Evolutionary conservation across 2,888 invertebrate species (phyloP), one percentile per base, ranked within the genome.

Genomic region (Orthonychiurus folsomi): DNA sequence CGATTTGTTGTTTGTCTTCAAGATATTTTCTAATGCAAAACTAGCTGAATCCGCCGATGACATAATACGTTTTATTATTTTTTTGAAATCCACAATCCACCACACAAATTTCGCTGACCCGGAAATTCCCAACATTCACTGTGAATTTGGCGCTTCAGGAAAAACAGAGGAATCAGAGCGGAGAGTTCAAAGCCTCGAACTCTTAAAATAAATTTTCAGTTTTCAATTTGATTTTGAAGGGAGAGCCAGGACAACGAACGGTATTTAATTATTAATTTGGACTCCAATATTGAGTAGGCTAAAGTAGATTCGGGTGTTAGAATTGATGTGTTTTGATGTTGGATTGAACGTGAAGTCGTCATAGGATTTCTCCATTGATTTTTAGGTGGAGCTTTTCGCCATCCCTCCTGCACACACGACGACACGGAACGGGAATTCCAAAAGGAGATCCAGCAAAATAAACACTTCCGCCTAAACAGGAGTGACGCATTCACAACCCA

Each of bases 21-120:
- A 37, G 27, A 56, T 21, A n/a, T 25, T 12, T 28, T 56, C 56
- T n/a, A 56, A 21, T 20, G 28, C 56, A 27, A n/a, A n/a, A n/a
- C n/a, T n/a, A n/a, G n/a, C n/a, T n/a, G 56, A 20, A 37, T 5
- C 37, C 37, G 15, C 37, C 15, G 37, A 5, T 15, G 37, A 9
- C 37, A 37, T 37, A 37, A 37, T 37, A n/a, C n/a, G n/a, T 37
- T 37, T 37, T 37, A n/a, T n/a, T n/a, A n/a, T n/a, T n/a, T n/a
- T n/a, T n/a, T n/a, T n/a, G n/a, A 5, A 37, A 15, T 37, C 37
- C 37, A 37, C 5, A 37, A 37, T 37, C 15, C 37, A 37, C 37
- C 15, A 37, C 5, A 37, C 5, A 37, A 37, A 9, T 37, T 37
- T 37, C 15, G 5, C 37, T 37, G 37, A 37, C 37, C n/a, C 37